Percentiles rank a stretch among this genome's conserved stretches.
phyloP scores from a whole-genome alignment of 2,888 invertebrate genomes.

The Drosophila cyrtoloma region DNA sequence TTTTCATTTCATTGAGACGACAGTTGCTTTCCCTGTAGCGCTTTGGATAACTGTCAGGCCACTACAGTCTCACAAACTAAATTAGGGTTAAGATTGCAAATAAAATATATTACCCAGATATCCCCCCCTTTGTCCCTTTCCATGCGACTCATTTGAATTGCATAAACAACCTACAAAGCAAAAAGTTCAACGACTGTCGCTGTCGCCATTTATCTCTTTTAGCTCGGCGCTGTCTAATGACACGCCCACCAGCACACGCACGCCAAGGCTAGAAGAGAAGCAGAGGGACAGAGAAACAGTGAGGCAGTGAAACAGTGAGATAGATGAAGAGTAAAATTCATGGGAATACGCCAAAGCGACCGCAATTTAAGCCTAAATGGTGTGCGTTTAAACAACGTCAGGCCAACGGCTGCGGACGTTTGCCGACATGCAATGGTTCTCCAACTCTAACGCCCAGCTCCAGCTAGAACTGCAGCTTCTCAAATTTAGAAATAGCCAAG shows the following conservation, averaged over 20 bases:
- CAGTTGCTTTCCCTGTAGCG: constrained; percentile 52
- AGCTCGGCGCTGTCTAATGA: constrained; percentile 74
- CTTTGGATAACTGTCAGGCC: constrained; percentile 55
- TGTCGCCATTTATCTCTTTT: constrained; percentile 78
- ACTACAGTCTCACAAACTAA: constrained; percentile 70
- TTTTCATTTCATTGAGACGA: constrained; percentile 76
- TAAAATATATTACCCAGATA: constrained; percentile 72
- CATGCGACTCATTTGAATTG: constrained; percentile 74
- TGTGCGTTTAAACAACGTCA: constrained; percentile 72
- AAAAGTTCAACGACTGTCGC: constrained; percentile 76
- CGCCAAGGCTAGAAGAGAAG: neutral
- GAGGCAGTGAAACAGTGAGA: constrained; percentile 16
- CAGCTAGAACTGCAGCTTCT: constrained; percentile 31
- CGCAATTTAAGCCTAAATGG: constrained; percentile 80
- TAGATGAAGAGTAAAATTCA: constrained; percentile 56
- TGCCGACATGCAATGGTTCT: constrained; percentile 65
- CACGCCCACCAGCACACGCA: constrained; percentile 64
- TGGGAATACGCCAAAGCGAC: constrained; percentile 68
- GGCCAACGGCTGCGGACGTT: constrained; percentile 54
- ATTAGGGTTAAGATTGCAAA: constrained; percentile 81
- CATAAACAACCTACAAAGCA: constrained; percentile 78
- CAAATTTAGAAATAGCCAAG: constrained; percentile 67
- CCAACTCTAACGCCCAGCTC: neutral
- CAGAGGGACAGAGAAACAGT: neutral
- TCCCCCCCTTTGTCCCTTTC: neutral